Base-by-base conservation (phyloP, 2,888 invertebrate species). In the Nomada fucata region DNA sequence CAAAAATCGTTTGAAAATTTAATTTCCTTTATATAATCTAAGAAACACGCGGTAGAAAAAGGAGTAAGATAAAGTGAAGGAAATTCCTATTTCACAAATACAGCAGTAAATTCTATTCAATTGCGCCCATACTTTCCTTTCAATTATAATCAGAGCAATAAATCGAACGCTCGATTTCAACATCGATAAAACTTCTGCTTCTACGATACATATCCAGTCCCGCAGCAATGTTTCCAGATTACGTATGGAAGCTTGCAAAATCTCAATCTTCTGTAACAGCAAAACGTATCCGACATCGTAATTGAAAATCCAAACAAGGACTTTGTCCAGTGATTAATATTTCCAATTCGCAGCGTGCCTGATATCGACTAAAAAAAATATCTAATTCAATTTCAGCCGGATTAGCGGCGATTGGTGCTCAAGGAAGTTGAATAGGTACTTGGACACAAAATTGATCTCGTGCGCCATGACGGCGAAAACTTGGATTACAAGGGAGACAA, bases 401-500 rank as follows among this genome's bases (percentile, higher is more conserved):
- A 77, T 67, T 61, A 60, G 59, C 42, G 42, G 59, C 29, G 52
- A 65, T 26, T 2, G 74, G 13, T 60, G 23, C 60, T 74, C 57
- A 29, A 52, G 69, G 23, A 69, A 76, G 69, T 65, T 60, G 65
- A 64, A 23, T 11, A 42, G 42, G 29, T 70, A 53, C 65, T 76
- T 65, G 29, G 44, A 64, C 36, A 23, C 36, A 60, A 76, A 79
- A 76, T 65, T 71, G 76, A 76, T 79, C 70, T 65, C 42, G 60
- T 47, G 64, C 36, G 36, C 59, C 52, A 7, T 20, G 29, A 36
- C 52, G 69, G 61, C 23, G 44, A 64, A 76, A 53, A 53, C 47
- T 70, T 69, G 64, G 79, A 79, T 79, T 79, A 76, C 55, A 20
- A 76, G 69, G 57, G 63, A 57, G 52, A 44, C 79, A 65, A 76